These are phyloP conservation scores for Rhorus exstirpatorius DNA, from an alignment of 2,888 invertebrate species.

Conservation along the genomic window DNA sequence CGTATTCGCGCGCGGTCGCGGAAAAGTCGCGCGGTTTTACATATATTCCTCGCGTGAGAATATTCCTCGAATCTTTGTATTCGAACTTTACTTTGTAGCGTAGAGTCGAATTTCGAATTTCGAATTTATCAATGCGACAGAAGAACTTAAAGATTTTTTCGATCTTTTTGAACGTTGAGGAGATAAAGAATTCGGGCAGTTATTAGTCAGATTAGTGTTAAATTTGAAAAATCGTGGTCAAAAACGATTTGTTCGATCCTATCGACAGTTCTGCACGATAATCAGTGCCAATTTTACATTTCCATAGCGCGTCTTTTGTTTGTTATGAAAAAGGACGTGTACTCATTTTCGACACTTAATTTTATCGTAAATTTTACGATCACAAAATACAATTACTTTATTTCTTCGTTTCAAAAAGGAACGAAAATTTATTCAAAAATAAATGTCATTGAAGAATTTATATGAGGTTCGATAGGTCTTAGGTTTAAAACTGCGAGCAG, in stretches of 20 bases:
- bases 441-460: no score
- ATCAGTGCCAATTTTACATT: no score
- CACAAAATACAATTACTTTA: no score
- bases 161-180: background rate
- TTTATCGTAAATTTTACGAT: no score
- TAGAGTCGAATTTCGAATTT: background rate
- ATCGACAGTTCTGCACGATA: background rate
- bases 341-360: no score
- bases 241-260: background rate
- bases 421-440: no score
- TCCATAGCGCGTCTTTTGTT: background rate
- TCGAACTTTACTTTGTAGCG: background rate
- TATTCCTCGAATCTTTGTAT: background rate
- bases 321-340: no score
- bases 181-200: background rate
- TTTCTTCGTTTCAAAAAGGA: no score
- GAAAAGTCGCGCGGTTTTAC: constrained; percentile 45
- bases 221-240: background rate
- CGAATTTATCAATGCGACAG: background rate
- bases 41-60: background rate
- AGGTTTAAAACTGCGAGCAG: no score
- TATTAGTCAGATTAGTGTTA: background rate
- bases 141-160: background rate
- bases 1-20: constrained; percentile 24
- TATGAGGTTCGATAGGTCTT: no score